Conservation (phyloP, 2,113 vertebrate genomes). For the Anguilla rostrata region DNA sequence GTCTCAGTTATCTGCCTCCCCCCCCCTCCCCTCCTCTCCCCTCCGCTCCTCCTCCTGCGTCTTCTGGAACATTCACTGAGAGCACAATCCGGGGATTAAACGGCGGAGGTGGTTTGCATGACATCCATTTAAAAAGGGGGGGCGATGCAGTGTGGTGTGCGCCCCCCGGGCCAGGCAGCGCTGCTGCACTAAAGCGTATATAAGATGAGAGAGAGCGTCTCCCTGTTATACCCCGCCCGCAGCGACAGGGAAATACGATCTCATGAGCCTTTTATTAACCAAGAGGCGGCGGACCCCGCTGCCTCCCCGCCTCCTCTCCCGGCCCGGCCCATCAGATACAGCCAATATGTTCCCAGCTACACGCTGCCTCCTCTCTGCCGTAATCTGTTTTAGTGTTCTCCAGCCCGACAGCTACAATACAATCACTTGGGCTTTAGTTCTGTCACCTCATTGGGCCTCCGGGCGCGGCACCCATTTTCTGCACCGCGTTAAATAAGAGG, state of each 20-base stretch:
- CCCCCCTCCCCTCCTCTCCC: neutral
- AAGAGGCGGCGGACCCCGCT: neutral
- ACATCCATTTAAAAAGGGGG: conserved; percentile 11
- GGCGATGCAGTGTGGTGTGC: neutral
- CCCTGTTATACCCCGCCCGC: conserved; percentile 7
- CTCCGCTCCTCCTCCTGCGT: neutral
- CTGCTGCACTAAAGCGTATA: neutral
- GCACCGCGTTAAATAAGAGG: neutral
- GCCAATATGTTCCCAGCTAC: conserved; percentile 15
- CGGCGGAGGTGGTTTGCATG: neutral
- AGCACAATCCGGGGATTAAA: neutral
- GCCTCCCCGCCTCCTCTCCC: neutral
- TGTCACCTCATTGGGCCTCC: neutral
- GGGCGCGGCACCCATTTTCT: neutral
- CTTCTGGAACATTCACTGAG: conserved; percentile 4
- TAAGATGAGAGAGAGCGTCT: conserved; percentile 12
- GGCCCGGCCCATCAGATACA: conserved; percentile 14
- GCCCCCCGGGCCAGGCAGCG: neutral
- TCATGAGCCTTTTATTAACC: conserved; percentile 29
- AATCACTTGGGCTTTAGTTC: neutral
- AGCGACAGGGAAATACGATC: conserved; percentile 26
- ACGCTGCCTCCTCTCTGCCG: neutral
- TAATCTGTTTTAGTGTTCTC: conserved; percentile 15
- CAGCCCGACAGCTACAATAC: conserved; percentile 9
- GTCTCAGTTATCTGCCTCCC: neutral